Base-by-base conservation (phyloP, 2,113 vertebrate genomes). In the Campylomormyrus tamandua region DNA sequence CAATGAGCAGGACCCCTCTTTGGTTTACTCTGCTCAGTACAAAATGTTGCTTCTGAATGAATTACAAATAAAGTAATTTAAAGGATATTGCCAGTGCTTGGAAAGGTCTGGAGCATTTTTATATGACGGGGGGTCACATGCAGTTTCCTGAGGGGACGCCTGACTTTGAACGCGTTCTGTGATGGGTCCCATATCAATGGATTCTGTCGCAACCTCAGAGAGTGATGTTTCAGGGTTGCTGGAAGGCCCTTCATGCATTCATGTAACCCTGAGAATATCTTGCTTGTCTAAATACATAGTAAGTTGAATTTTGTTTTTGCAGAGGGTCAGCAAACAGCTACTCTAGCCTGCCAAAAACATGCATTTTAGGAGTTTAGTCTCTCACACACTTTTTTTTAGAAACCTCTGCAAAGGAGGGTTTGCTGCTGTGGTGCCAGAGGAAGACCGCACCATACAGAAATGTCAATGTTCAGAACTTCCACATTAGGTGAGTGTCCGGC, bases 381-480 rank as follows among this genome's bases (percentile, higher is more conserved):
- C 19, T 52, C 31, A 39, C 50, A 50, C 15, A 52, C 50, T 9
- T 11, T 89, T 89, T 13, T 39, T 19, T 58, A 89, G 89, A 89
- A 97, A 89, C 89, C 19, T 89, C 89, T 27, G 89, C 89, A 15
- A 89, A 89, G 39, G 89, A 89, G 50, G 89, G 89, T 1, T 62
- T 89, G 89, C 39, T 89, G 89, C 77, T 89, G 19, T 89, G 89
- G 89, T 89, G 89, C 39, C 89, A 89, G 74, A 84, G 89, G 77
- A 89, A 89, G 89, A 89, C 89, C 5, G 89, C 89, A 0, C 77
- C 89, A 5, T 89, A 89, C 52, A 89, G 89, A 39, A 89, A 89
- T 3, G 89, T 89, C 77, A 89, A 97, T 0, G 96, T 97, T 11
- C 96, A 97, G 93, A 97, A 97, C 92, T 97, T 97, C 94, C 96